Evolutionary conservation across 2,113 vertebrate species (phyloP), one percentile per base, ranked within the genome.

Genomic region (Apeltes quadracus): DNA sequence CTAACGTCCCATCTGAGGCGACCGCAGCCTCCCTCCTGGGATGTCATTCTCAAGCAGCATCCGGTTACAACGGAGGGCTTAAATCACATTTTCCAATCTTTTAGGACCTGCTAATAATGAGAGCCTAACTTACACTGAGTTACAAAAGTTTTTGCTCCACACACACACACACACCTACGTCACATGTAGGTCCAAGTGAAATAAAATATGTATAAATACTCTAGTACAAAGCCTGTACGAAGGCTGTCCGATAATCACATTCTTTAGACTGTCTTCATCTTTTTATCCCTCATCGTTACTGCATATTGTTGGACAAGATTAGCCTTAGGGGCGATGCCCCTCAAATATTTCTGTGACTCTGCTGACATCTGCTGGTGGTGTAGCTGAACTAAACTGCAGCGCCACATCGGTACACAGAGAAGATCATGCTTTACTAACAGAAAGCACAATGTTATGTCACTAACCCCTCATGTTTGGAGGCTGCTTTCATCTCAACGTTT

Each of bases 311-410:
- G 27, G 3, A 23, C 8, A 34, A 61, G 29, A 32, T 36, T 13
- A 36, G 59, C 54, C 25, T 61, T 53, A 0, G 6, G 4, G 25
- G 3, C 1, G 6, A 56, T 7, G 23, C 9, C 25, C 25, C 6
- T 27, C 16, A 34, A 51, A 23, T 54, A 38, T 61, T 58, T 54
- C 29, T 61, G 2, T 11, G 53, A 59, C 55, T 29, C 27, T 3
- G 22, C 61, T 82, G 87, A 74, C 92, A 84, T 55, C 90, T 92
- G 62, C 78, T 89, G 90, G 88, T 67, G 23, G 36, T 73, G 13
- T 4, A 14, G 20, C 8, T 79, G 41, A 84, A 88, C 8, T 79
- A 38, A 84, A 88, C 44, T 85, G 59, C 77, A 78, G 20, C 8
- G 20, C 25, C 48, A 7, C 27, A 39, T n/a, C n/a, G n/a, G n/a